Conservation (phyloP, 2,797 vertebrate genomes). For the Crenichthys baileyi region DNA sequence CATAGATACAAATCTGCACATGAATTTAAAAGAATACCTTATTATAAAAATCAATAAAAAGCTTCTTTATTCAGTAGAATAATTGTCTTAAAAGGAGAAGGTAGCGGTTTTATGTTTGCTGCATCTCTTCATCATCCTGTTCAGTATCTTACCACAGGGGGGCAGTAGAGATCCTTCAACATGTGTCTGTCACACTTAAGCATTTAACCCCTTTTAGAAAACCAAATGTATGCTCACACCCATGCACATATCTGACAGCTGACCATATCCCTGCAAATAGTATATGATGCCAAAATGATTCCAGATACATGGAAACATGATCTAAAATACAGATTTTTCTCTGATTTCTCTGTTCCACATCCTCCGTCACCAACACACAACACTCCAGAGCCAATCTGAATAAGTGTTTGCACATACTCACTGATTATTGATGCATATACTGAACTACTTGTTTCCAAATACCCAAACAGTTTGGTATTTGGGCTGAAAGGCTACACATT, state of each 20-base stretch:
- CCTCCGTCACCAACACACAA: not conserved
- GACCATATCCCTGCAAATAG: not conserved
- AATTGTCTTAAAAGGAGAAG: not conserved
- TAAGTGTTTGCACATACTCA: not conserved
- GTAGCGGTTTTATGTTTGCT: not conserved
- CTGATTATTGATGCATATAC: not conserved
- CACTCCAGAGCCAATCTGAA: not conserved
- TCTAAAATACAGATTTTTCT: not conserved
- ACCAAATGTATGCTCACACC: not conserved
- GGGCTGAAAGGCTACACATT: not conserved
- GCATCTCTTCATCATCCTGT: not conserved
- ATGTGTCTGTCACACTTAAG: not conserved
- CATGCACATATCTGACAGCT: not conserved
- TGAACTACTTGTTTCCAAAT: not conserved
- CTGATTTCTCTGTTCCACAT: too few species aligned
- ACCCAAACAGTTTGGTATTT: too few species aligned
- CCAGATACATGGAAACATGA: too few species aligned
- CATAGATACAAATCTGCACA: not conserved
- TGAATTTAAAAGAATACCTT: not conserved
- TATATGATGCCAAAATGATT: not conserved
- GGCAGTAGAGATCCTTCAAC: conserved; percentile 34
- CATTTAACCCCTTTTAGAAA: not conserved
- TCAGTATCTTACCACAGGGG: conserved; percentile 15
- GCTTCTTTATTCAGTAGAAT: not conserved
- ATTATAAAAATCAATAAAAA: not conserved